These are phyloP conservation scores for Stegophylla sp. DNA, from an alignment of 2,888 invertebrate species.

Conservation along the genomic window DNA sequence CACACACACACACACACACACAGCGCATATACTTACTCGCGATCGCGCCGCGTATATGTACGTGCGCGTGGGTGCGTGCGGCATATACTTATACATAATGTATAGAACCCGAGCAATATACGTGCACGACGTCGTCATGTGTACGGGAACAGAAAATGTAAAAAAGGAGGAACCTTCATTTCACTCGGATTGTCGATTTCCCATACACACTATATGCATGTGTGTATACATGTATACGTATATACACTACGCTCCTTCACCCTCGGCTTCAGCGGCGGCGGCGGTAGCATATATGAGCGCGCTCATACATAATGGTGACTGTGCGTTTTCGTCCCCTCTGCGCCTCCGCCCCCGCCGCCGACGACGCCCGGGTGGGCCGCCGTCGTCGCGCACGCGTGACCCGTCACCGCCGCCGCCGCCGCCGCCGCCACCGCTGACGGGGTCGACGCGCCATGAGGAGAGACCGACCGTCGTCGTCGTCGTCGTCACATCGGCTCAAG, in stretches of 20 bases:
- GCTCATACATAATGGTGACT: slow-evolving; percentile 53
- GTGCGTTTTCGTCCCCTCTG: slow-evolving; percentile 43
- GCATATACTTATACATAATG: slow-evolving; percentile 22
- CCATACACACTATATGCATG: slow-evolving; percentile 46
- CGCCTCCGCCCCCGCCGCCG: not conserved
- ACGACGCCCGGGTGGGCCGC: no score
- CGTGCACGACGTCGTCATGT: not conserved
- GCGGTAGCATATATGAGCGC: slow-evolving; percentile 27
- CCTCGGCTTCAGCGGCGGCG: not conserved
- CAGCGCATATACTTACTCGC: no score
- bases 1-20: not conserved
- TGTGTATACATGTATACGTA: no score
- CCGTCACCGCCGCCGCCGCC: not conserved
- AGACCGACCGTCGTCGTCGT: slow-evolving; percentile 14
- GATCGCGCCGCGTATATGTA: no score
- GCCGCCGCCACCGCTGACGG: slow-evolving; percentile 19
- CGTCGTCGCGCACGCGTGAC: not conserved
- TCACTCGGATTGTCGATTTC: slow-evolving; percentile 56
- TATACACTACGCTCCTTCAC: slow-evolving; percentile 21
- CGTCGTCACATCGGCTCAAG: slow-evolving; percentile 46
- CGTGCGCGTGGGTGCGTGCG: not conserved
- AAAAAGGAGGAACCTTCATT: slow-evolving; percentile 44
- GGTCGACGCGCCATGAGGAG: slow-evolving; percentile 51
- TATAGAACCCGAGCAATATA: slow-evolving; percentile 15
- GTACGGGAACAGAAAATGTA: slow-evolving; percentile 37